Base-by-base conservation (phyloP, 1,140 invertebrate species). In the Leptoteleia sp. region DNA sequence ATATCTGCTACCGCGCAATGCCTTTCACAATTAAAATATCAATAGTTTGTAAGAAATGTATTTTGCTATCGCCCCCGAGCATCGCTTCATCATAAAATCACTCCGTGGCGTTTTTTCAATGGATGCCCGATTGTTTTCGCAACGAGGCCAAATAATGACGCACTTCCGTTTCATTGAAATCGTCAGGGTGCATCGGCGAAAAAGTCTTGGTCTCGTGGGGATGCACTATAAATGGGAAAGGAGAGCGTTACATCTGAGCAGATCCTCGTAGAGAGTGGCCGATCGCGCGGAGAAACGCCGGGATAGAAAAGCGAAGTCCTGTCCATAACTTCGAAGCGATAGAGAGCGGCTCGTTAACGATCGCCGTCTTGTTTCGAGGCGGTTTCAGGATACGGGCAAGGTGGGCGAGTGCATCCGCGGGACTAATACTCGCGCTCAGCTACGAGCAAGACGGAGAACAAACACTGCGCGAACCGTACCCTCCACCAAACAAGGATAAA, bases 181-280 rank as follows among this genome's bases (percentile, higher is more conserved):
- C 61, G 50, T 76, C 47, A 79, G 80, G 80, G 68, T 79, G 80
- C 76, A 76, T 81, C 76, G 72, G 76, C 54, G 71, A 79, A 79
- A 75, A 73, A 79, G 67, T 47, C 50, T 43, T 29, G 48, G 19
- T 64, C 45, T 57, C 38, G 76, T 81, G 76, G 80, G 80, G 80
- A 79, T 81, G 76, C 64, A 75, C 80, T 79, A 81, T 81, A 81
- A 76, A 79, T 79, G 73, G 68, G 68, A 73, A 81, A 77, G 76
- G 80, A 73, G 72, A 81, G 70, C 72, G 76, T 72, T 45, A 54
- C 52, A 70, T 75, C 62, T 50, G 71, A 67, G 59, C 80, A 81
- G 80, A 81, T 79, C 62, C 67, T 50, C 59, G 55, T 68, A 27
- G 64, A 75, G 61, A 70, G 77, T 55, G 50, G 77, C 71, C 77